These are phyloP conservation scores for Brenthis daphne DNA, from an alignment of 2,888 invertebrate species.

Conservation along the genomic window DNA sequence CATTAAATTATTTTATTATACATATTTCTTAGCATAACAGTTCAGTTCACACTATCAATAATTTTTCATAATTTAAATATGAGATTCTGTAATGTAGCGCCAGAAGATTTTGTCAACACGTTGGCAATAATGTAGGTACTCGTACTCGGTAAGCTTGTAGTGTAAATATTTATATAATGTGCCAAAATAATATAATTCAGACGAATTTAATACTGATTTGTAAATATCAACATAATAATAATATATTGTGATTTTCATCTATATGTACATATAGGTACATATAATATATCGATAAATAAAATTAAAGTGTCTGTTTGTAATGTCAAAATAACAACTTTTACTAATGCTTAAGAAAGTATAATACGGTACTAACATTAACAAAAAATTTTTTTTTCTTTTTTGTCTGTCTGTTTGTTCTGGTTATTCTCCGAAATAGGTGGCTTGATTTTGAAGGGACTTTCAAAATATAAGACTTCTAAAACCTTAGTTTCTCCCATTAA, in stretches of 20 bases:
- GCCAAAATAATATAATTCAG: constrained; percentile 29
- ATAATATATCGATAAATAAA: too few relatives aligned
- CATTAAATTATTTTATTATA: too few relatives aligned
- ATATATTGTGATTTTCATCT: background rate
- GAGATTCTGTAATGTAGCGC: background rate
- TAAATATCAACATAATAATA: constrained; percentile 1
- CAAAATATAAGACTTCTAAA: too few relatives aligned
- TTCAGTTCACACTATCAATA: background rate
- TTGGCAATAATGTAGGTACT: constrained; percentile 5
- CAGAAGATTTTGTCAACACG: constrained; percentile 13
- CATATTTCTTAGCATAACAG: too few relatives aligned
- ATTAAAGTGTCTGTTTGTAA: too few relatives aligned
- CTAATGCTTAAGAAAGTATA: too few relatives aligned
- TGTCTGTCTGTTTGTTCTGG: too few relatives aligned
- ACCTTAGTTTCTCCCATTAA: too few relatives aligned
- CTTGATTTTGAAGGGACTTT: too few relatives aligned
- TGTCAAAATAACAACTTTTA: too few relatives aligned
- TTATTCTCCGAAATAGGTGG: too few relatives aligned
- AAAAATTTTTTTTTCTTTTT: background rate
- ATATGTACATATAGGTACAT: too few relatives aligned
- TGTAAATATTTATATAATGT: constrained; percentile 27
- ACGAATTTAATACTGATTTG: constrained; percentile 10
- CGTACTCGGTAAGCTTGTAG: constrained; percentile 18
- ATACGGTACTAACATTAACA: background rate
- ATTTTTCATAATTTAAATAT: background rate